phyloP scores from a whole-genome alignment of 2,888 invertebrate genomes.

The Microctonus aethiopoides region DNA sequence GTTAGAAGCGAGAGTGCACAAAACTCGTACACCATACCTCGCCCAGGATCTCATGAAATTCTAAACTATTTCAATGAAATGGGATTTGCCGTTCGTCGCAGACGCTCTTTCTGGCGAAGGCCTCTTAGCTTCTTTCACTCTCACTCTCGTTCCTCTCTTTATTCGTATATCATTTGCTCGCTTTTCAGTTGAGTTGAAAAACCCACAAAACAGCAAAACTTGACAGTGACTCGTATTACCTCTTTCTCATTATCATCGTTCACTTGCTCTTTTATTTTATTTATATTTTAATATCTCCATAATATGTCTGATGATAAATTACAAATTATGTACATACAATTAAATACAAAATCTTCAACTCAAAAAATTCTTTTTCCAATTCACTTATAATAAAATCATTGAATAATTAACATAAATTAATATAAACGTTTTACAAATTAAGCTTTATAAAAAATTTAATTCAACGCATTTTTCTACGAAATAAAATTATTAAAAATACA shows the following conservation, averaged over 20 bases:
- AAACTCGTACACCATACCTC: neutral
- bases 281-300: neutral
- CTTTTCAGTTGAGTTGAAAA: slow-evolving; percentile 27
- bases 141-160: slow-evolving; percentile 13
- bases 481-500: no score
- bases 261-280: slow-evolving; percentile 20
- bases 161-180: slow-evolving; percentile 33
- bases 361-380: no score
- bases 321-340: no score
- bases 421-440: no score
- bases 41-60: slow-evolving; percentile 59
- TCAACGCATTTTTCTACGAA: no score
- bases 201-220: slow-evolving; percentile 31
- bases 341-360: no score
- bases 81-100: slow-evolving; percentile 50
- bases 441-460: no score
- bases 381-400: no score
- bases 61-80: slow-evolving; percentile 63
- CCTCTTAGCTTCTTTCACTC: slow-evolving; percentile 23
- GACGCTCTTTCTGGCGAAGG: neutral
- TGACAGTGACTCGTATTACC: neutral
- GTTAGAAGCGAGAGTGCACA: slow-evolving; percentile 28
- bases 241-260: slow-evolving; percentile 13
- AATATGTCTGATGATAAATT: neutral
- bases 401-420: no score